Evolutionary conservation across 2,888 invertebrate genomes (phyloP), one percentile per base, ranked within the genome.

Genomic region (Allygus modestus): DNA sequence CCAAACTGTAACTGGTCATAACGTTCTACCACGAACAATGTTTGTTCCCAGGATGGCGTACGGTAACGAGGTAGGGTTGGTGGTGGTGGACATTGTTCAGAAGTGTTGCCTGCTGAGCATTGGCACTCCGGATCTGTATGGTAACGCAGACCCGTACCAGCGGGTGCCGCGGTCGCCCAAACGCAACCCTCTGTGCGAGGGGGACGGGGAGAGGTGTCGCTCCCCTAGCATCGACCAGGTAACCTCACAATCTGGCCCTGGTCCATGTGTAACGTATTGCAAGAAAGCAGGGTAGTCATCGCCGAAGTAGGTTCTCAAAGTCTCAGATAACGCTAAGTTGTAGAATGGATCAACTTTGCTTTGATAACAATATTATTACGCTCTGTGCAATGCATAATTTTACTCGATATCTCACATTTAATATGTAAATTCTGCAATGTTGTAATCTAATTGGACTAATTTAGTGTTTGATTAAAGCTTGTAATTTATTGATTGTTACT

Each of bases 21-120:
- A n/a, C n/a, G n/a, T n/a, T 15, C 12, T 15, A 46, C 4, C 46
- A 46, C 46, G n/a, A n/a, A n/a, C n/a, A n/a, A n/a, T 46, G 37
- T 71, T 71, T 71, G 46, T 77, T 75, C 91, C 69, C 92, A 99
- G 99, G 90, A 94, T 99, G 95, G 97, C 98, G 89, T 99, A 98
- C 93, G 99, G 99, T 89, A 98, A 97, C 91, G 98, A 99, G 92
- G 95, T 96, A 89, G 98, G 99, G 89, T 93, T 99, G 90, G 98
- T 97, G 90, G 95, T 99, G 91, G 94, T 98, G 90, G 99, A 99
- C 93, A 95, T 97, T 91, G 93, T 97, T 90, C 98, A 98, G 91
- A 97, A 97, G 92, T 93, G 94, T 87, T 96, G 96, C 91, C 93
- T 99, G 89, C 92, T 96, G 88, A 98, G 97, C 91, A 94, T 97